phyloP scores from a whole-genome alignment of 2,113 vertebrate genomes.

The Leucoraja erinaceus region DNA sequence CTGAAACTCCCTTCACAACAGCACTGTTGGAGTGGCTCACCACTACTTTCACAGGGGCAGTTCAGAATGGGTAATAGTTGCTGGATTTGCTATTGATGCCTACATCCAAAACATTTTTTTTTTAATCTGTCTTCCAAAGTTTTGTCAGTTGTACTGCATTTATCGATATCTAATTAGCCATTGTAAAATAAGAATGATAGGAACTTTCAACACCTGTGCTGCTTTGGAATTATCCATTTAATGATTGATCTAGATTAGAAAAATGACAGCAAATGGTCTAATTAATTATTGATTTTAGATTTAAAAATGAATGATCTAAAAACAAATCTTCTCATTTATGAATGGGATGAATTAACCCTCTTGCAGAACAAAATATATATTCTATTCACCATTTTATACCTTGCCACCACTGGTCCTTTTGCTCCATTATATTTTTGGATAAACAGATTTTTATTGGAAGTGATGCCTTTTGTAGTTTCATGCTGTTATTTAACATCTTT shows the following conservation, averaged over 20 bases:
- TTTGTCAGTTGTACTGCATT: conserved; percentile 3
- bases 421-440: conserved; percentile 8
- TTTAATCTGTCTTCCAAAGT: no score
- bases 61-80: no score
- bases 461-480: not conserved
- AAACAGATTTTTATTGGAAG: not conserved
- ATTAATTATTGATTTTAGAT: conserved; percentile 71
- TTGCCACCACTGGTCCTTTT: not conserved
- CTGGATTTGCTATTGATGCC: no score
- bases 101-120: no score
- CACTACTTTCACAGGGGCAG: no score
- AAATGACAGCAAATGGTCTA: conserved; percentile 72
- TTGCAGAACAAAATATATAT: not conserved
- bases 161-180: conserved; percentile 44
- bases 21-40: no score
- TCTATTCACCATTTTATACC: not conserved
- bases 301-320: conserved; percentile 68
- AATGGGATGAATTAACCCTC: not conserved
- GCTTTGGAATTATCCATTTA: conserved; percentile 68
- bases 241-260: conserved; percentile 85
- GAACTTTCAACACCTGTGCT: conserved; percentile 63
- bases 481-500: not conserved
- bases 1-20: no score
- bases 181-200: conserved; percentile 67
- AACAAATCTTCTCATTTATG: conserved; percentile 53